Base-by-base conservation (phyloP, 2,888 invertebrate species). In the Keiferia lycopersicella region DNA sequence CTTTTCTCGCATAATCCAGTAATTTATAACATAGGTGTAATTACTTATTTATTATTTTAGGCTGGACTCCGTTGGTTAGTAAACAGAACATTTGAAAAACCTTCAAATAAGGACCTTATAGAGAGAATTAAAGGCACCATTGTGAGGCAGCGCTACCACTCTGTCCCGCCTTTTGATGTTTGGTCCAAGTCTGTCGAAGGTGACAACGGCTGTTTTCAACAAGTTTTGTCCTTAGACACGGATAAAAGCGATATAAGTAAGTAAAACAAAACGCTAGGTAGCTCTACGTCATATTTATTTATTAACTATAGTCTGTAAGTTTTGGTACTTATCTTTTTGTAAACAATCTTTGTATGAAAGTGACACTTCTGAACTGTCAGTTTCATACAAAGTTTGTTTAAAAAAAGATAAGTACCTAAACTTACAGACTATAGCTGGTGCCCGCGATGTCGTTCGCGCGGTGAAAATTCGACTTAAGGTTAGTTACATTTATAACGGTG, bases 11-110 rank as follows among this genome's bases (percentile, higher is more conserved):
- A n/a, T n/a, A n/a, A n/a, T n/a, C n/a, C n/a, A n/a, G n/a, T n/a
- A 26, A 26, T 26, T 26, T 26, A 26, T 26, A 26, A 26, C 26
- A n/a, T 7, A 16, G 41, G 14, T 14, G 41, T 7, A 45, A 4
- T 1, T 34, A 16, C 6, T 45, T 16, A 20, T 20, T 60, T 22
- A 61, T 2, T 41, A 61, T 72, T 70, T 0, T 71, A 89, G 89
- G 85, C 84, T 18, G 85, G 87, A 62, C 79, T 91, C 0, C 74
- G 82, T 20, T 91, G 90, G 90, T 68, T 89, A 0, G 73, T 87
- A 2, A 88, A 86, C 62, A 81, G 80, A 68, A 87, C 84, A 0
- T 64, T 80, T 7, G 68, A 76, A 1, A 65, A 67, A 6, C 66
- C 66, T 12, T 67, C 73, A 0, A 69, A 75, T 1, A 78, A 77